Evolutionary conservation across 2,113 vertebrate species (phyloP).

Genomic region (Recurvirostra avosetta): DNA sequence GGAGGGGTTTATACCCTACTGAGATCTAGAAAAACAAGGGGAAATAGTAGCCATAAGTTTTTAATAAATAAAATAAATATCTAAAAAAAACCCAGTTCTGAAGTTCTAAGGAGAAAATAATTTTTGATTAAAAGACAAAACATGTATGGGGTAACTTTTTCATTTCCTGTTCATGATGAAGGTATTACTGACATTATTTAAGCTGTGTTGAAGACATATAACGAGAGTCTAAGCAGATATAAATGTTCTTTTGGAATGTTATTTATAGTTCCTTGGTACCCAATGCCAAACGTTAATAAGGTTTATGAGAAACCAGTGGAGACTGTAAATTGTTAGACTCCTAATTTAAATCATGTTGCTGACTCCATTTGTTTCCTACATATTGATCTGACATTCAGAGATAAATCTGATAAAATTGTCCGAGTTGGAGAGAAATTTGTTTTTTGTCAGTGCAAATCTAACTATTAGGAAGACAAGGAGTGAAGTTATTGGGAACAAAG

Average conservation of each 20-base stretch:
- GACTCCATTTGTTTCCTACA: conserved; percentile 71
- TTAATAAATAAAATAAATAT: conserved; percentile 58
- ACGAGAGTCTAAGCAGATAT: conserved; percentile 69
- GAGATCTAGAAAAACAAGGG: conserved; percentile 70
- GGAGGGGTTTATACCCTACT: conserved; percentile 9
- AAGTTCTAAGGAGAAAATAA: conserved; percentile 60
- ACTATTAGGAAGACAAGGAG: conserved; percentile 28
- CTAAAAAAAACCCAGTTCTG: neutral
- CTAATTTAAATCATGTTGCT: conserved; percentile 68
- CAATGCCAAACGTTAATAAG: conserved; percentile 67
- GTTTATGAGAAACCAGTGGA: conserved; percentile 73
- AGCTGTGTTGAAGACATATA: conserved; percentile 56
- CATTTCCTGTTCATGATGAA: conserved; percentile 76
- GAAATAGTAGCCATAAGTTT: conserved; percentile 65
- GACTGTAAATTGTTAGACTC: conserved; percentile 65
- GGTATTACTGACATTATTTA: conserved; percentile 67
- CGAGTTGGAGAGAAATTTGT: conserved; percentile 61
- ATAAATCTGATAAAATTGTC: conserved; percentile 74
- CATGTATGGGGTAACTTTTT: conserved; percentile 69
- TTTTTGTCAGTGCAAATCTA: conserved; percentile 66
- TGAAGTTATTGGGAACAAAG: conserved; percentile 63
- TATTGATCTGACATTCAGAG: conserved; percentile 59
- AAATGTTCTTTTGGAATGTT: conserved; percentile 65
- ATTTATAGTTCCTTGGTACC: conserved; percentile 73
- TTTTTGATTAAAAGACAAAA: conserved; percentile 73